Evolutionary conservation across 2,797 vertebrate genomes (phyloP), one percentile per base, ranked within the genome.

Genomic region (Halcyon badia): DNA sequence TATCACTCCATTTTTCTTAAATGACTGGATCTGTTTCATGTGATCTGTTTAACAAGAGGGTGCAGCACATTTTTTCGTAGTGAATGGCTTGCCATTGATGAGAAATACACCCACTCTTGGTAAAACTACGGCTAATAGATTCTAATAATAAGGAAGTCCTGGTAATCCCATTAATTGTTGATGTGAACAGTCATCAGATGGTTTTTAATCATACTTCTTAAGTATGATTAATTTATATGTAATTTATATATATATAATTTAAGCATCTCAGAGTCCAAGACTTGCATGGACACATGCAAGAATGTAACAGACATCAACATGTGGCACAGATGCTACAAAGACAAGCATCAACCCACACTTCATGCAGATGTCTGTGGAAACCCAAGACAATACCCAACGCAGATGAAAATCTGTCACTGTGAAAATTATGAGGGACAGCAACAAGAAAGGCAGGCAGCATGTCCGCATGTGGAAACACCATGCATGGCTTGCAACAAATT

Each of bases 31-130:
- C 37, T 71, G 20, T 80, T 97, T 90, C 56, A 79, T 57, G 30
- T 24, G 17, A 52, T 79, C 33, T 93, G 56, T 96, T 94, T 94
- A 91, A 87, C 25, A 82, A 93, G n/a, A 95, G 77, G 93, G 77
- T 5, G 91, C 44, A 95, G 94, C 70, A 78, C 83, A 87, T 95
- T 95, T 95, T 94, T 87, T 56, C 76, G 52, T 61, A 79, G 48
- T 73, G 90, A 93, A 77, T 90, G 60, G 51, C 60, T 84, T 91
- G 80, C 41, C 69, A 61, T 46, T 72, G 49, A 86, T 46, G 66
- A 86, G 81, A 89, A 94, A 90, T 49, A 56, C 31, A 64, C 21
- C 69, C 73, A 91, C 85, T 73, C 64, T 95, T 84, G 64, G 93
- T 77, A 97, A 97, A 96, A 77, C 64, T 83, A 65, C 37, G 65